These are phyloP conservation scores for Lochmaea capreae DNA, from an alignment of 2,888 invertebrate genomes.

Conservation along the genomic window DNA sequence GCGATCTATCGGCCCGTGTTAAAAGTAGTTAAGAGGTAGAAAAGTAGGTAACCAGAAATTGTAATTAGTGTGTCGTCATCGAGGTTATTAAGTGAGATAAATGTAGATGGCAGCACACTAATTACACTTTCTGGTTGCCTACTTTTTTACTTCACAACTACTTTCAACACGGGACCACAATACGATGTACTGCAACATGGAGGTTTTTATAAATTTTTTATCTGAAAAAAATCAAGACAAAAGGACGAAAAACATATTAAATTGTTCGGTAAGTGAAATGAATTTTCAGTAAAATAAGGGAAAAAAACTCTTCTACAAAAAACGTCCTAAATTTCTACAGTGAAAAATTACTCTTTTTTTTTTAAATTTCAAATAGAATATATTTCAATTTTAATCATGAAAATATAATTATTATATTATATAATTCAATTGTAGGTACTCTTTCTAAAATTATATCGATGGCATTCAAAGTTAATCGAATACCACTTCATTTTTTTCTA, in stretches of 20 bases:
- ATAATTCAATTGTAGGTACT: slow-evolving; percentile 44
- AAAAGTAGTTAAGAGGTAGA: too few species aligned
- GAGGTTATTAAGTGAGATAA: too few species aligned
- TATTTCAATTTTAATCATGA: slow-evolving; percentile 47
- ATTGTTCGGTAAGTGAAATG: slow-evolving; percentile 2
- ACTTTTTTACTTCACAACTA: too few species aligned
- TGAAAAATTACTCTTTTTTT: slow-evolving; percentile 42
- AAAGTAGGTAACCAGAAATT: too few species aligned
- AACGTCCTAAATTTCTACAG: slow-evolving; percentile 28
- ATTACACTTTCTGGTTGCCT: too few species aligned
- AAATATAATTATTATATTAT: slow-evolving; percentile 50
- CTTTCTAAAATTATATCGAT: slow-evolving; percentile 41
- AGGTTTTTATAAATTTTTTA: too few species aligned
- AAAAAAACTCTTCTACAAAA: slow-evolving; percentile 23
- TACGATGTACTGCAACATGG: too few species aligned
- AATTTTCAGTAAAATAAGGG: slow-evolving; percentile 15
- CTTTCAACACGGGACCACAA: too few species aligned
- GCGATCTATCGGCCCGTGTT: too few species aligned
- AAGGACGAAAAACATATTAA: not conserved
- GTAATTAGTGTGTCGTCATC: too few species aligned
- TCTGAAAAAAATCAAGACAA: too few species aligned
- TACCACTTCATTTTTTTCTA: slow-evolving; percentile 44
- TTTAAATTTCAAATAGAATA: slow-evolving; percentile 43
- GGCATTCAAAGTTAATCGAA: slow-evolving; percentile 49
- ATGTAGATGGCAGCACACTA: too few species aligned